Evolutionary conservation across 64 coral and sea anemone species (phyloP).

Genomic region (Porites lutea): DNA sequence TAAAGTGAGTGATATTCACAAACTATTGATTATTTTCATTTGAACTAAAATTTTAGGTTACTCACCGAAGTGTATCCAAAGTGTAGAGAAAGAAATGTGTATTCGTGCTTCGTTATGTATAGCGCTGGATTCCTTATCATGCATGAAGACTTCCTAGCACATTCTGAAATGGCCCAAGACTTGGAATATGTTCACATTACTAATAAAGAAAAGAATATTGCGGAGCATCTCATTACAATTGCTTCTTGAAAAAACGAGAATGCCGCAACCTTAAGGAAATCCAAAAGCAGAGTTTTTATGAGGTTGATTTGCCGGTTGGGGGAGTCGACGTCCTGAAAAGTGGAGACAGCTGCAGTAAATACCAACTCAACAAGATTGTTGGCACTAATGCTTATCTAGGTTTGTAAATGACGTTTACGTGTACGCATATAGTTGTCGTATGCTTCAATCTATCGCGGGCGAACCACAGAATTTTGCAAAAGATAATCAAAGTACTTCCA

Average conservation of each 20-base stretch:
- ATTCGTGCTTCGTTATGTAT: slow-evolving; percentile 40
- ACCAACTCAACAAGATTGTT: slow-evolving; percentile 23
- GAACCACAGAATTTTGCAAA: no score
- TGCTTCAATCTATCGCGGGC: no score
- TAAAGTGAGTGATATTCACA: no score
- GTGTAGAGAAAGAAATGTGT: not conserved
- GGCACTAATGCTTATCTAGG: slow-evolving; percentile 44
- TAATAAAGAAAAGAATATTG: slow-evolving; percentile 38
- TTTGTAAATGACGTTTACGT: not conserved
- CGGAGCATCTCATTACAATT: slow-evolving; percentile 14
- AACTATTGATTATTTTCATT: no score
- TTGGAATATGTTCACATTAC: slow-evolving; percentile 50
- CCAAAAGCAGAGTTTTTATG: slow-evolving; percentile 35
- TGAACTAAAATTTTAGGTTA: not conserved
- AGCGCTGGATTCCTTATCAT: slow-evolving; percentile 34
- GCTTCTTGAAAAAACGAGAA: slow-evolving; percentile 9
- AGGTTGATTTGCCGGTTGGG: not conserved
- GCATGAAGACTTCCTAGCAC: slow-evolving; percentile 41
- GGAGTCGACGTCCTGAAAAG: not conserved
- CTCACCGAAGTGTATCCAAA: slow-evolving; percentile 28
- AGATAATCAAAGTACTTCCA: no score
- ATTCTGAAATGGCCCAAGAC: not conserved
- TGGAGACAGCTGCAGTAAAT: slow-evolving; percentile 3
- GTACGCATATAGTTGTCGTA: no score
- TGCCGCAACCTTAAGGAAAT: slow-evolving; percentile 41